phyloP scores from a whole-genome alignment of 2,797 vertebrate genomes.

The Lacerta viridis region DNA sequence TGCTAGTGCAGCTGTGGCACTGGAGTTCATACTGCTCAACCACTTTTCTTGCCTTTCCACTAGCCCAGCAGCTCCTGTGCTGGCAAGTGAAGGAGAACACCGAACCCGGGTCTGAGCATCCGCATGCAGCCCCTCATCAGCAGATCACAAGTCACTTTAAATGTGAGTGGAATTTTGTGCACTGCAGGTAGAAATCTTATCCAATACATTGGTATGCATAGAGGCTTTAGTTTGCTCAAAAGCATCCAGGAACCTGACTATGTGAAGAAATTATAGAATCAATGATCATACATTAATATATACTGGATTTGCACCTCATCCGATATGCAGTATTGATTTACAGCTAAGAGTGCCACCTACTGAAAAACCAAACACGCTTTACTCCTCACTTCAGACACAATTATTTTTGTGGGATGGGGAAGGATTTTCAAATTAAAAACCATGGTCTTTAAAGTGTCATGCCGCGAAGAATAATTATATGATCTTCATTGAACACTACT shows the following conservation, averaged over 20 bases:
- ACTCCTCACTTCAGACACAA: background rate
- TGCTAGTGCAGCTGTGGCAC: too few species aligned
- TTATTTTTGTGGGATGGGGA: background rate
- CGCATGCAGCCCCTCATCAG: background rate
- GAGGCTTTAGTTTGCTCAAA: background rate
- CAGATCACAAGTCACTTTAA: background rate
- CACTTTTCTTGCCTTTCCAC: too few species aligned
- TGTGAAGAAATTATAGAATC: constrained; percentile 5
- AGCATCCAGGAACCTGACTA: background rate
- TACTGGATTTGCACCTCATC: background rate
- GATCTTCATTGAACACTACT: background rate
- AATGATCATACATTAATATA: background rate
- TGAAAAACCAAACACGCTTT: background rate
- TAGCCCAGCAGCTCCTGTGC: too few species aligned
- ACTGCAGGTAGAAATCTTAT: background rate
- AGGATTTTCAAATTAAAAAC: background rate
- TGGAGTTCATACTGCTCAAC: too few species aligned
- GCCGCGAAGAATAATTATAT: background rate
- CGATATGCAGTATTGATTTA: background rate
- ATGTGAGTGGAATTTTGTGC: background rate
- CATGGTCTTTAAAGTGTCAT: background rate
- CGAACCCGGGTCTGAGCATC: background rate
- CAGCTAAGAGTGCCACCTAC: constrained; percentile 53
- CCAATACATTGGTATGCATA: background rate
- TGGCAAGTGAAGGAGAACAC: too few species aligned